phyloP scores from a whole-genome alignment of 2,797 vertebrate genomes.

The Danionella dracula region DNA sequence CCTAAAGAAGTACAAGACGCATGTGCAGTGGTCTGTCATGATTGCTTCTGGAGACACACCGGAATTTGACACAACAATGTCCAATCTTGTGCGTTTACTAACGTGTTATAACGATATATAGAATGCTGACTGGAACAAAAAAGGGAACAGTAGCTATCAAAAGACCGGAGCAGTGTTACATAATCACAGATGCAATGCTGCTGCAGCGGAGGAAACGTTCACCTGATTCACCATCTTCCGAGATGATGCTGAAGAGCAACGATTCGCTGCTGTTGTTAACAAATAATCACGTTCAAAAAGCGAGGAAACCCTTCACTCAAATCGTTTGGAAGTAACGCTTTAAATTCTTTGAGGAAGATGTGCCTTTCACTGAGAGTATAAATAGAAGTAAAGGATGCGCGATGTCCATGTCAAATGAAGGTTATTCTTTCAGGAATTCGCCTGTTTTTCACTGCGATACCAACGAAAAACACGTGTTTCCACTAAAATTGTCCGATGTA shows the following conservation, averaged over 20 bases:
- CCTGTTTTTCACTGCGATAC: background rate
- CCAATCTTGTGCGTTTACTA: background rate
- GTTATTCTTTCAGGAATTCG: constrained; percentile 36
- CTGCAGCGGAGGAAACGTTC: constrained; percentile 13
- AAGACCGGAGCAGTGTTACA: constrained; percentile 5
- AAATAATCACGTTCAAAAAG: too few relatives aligned
- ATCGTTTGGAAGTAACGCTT: background rate
- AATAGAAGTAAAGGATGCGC: constrained; percentile 29
- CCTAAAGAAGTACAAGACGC: background rate
- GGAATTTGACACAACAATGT: background rate
- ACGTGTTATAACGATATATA: background rate
- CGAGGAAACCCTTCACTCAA: too few relatives aligned
- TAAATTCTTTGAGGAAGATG: constrained; percentile 1
- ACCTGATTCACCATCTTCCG: constrained; percentile 8
- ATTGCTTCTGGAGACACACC: background rate
- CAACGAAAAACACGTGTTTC: background rate
- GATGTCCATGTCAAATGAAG: constrained; percentile 50
- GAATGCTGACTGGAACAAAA: background rate
- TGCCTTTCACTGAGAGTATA: background rate
- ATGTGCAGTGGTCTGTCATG: background rate
- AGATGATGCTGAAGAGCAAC: background rate
- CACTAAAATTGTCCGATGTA: fast-evolving
- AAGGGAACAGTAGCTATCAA: background rate
- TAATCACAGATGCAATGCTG: constrained; percentile 10
- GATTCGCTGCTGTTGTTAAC: background rate